Evolutionary conservation across 2,113 vertebrate genomes (phyloP), one percentile per base, ranked within the genome.

Genomic region (Corvus moneduloides): DNA sequence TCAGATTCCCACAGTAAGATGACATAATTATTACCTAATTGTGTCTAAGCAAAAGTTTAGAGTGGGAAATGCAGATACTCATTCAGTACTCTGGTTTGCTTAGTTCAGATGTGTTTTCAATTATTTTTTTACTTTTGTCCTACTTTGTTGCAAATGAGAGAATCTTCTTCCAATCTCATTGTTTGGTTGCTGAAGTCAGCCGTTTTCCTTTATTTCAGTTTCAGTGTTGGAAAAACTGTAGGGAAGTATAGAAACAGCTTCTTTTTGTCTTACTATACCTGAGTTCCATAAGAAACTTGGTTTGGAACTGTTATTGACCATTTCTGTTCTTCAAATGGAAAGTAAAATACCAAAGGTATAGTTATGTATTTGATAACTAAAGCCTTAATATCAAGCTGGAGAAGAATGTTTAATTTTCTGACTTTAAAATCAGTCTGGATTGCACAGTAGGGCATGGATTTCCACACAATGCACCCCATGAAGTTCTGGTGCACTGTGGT

Each of bases 41-140:
- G 41, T 64, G 22, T 51, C 51, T 64, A 22, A 87, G 68, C 37
- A 78, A 11, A 84, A 49, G 35, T 63, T 62, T 52, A 44, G 37
- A 77, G 63, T 59, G 46, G 51, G 61, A 80, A 79, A 74, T 66
- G 11, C 71, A 83, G 37, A 43, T 76, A 21, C 0, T 74, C 7
- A 19, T 87, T 76, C 52, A 80, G 10, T 16, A 10, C 59, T 68
- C 68, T 39, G 41, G 1, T 77, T 95, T 84, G 26, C 21, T 39
- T 62, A 23, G 37, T 76, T 93, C 51, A 72, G 80, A 23, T 39
- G 19, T 81, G 56, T 30, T 90, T 92, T 78, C 84, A 84, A 56
- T 94, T 92, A 27, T 28, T 51, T 68, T 44, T 43, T 58, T 96
- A 35, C 43, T 83, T 74, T n/a, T 90, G 86, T 84, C 33, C 30